Conservation (phyloP, 2,797 vertebrate species). For the Oryzias dopingdopingensis region DNA sequence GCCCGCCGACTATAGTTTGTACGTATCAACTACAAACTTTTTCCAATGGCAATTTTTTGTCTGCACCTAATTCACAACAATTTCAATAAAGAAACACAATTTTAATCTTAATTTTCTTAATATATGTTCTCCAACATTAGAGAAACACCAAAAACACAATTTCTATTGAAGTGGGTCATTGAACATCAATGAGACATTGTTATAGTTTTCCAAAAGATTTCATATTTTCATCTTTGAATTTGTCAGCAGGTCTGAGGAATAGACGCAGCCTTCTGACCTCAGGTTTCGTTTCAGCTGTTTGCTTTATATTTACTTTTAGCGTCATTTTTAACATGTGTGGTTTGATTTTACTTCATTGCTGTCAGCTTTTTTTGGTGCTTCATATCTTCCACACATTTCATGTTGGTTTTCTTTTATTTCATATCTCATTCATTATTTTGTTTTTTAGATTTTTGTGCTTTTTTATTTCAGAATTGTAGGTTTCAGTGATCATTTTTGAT, state of each 20-base stretch:
- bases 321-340: constrained; percentile 16
- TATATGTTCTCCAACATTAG: too few relatives aligned
- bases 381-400: neutral
- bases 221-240: constrained; percentile 73
- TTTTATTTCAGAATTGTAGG: constrained; percentile 1
- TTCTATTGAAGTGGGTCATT: too few relatives aligned
- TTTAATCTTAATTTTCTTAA: too few relatives aligned
- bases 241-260: constrained; percentile 75
- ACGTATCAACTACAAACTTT: too few relatives aligned
- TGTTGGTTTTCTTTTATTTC: neutral
- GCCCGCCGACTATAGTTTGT: too few relatives aligned
- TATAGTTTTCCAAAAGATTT: constrained; percentile 53
- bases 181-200: too few relatives aligned
- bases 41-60: too few relatives aligned
- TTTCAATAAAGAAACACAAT: too few relatives aligned
- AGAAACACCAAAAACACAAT: too few relatives aligned
- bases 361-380: neutral
- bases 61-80: too few relatives aligned
- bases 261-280: constrained; percentile 55
- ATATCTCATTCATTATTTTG: neutral
- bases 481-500: too few relatives aligned
- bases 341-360: constrained; percentile 53
- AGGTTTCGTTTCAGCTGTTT: constrained; percentile 63
- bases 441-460: neutral
- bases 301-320: constrained; percentile 20